Percentiles rank a stretch among this genome's conserved stretches.
phyloP scores from a whole-genome alignment of 2,113 vertebrate species.

The Peromyscus polionotus region DNA sequence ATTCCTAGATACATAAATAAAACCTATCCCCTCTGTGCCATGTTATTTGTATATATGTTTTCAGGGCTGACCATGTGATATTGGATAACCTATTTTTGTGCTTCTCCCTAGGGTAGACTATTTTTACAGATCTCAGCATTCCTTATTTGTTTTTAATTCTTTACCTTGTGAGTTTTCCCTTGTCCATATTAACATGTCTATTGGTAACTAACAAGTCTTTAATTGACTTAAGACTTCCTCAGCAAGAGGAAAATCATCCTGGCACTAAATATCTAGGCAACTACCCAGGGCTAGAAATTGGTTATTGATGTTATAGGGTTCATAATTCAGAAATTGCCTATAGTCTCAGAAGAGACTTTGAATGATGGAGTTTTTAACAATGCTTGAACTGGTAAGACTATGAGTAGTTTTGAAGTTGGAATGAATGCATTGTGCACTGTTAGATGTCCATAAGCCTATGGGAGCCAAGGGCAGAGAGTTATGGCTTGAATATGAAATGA shows the following conservation, averaged over 20 bases:
- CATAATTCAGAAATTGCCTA: background rate
- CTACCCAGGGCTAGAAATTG: background rate
- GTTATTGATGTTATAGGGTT: background rate
- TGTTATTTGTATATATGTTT: background rate
- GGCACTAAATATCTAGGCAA: background rate
- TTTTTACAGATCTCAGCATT: background rate
- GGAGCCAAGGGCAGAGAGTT: background rate
- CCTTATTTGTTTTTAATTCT: background rate
- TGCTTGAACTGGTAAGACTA: background rate
- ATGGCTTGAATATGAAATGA: background rate
- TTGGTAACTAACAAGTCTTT: background rate
- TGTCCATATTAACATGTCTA: background rate
- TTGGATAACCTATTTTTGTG: background rate
- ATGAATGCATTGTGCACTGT: background rate
- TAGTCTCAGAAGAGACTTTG: background rate
- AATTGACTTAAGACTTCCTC: background rate
- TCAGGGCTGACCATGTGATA: background rate
- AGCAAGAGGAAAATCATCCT: background rate
- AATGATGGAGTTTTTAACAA: background rate
- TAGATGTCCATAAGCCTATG: background rate
- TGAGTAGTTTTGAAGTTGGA: background rate
- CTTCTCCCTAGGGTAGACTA: background rate
- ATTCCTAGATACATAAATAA: background rate
- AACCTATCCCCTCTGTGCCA: background rate
- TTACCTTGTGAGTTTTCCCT: background rate